Percentiles rank a stretch among this genome's conserved stretches.
These are phyloP conservation scores for Sipha flava DNA, from an alignment of 1,140 invertebrate genomes.

Conservation along the genomic window DNA sequence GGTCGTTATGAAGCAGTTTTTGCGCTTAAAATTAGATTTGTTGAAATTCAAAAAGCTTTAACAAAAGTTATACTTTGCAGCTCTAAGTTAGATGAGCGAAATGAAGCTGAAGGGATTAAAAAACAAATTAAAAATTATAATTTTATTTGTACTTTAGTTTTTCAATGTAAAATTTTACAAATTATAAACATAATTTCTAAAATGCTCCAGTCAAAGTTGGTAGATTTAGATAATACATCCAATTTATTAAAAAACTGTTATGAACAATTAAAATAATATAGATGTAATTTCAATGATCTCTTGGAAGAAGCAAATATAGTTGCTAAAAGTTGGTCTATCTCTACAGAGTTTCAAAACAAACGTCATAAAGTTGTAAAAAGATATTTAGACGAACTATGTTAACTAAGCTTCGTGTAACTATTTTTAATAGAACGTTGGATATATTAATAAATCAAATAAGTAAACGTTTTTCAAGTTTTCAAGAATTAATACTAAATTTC, in stretches of 20 bases:
- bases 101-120: conserved; percentile 3
- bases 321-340: conserved; percentile 10
- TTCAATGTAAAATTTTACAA: conserved; percentile 8
- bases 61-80: conserved; percentile 1
- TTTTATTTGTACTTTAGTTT: not conserved
- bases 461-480: not conserved
- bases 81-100: not conserved
- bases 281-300: not conserved
- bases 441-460: conserved; percentile 1
- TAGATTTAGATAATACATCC: not conserved
- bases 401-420: not conserved
- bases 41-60: not conserved
- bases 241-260: conserved; percentile 4
- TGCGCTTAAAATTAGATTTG: not conserved
- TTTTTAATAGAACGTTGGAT: not conserved
- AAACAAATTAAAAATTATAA: conserved; percentile 5
- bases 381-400: not conserved
- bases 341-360: not conserved
- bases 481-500: not conserved
- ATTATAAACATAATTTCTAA: not conserved
- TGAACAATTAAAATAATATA: not conserved
- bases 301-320: too few relatives aligned
- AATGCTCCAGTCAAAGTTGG: not conserved
- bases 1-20: not conserved
- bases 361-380: not conserved